These are phyloP conservation scores for Euphysa ruthae DNA, from an alignment of 30 jellyfish, hydroid and myxozoan species.

Conservation along the genomic window DNA sequence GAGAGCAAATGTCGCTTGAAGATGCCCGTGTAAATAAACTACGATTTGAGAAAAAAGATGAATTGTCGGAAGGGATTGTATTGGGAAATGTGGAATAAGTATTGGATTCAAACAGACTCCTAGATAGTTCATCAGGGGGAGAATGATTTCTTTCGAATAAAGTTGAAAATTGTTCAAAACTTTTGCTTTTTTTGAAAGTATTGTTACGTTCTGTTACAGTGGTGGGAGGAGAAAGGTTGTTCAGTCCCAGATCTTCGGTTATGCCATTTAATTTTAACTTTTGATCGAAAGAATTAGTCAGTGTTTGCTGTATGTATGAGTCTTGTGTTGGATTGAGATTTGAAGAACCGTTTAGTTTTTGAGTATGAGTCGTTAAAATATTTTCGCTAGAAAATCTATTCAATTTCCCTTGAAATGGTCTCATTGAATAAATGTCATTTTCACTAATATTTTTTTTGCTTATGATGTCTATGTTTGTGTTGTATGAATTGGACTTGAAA, in stretches of 20 bases:
- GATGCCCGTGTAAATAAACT: conserved; percentile 2
- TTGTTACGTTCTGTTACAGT: neutral
- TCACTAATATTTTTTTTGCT: neutral
- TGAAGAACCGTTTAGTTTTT: neutral
- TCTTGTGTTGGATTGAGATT: neutral
- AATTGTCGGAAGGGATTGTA: neutral
- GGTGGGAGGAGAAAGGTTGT: conserved; percentile 25
- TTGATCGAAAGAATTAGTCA: neutral
- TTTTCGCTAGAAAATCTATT: neutral
- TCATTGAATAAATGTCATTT: neutral
- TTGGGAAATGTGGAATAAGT: neutral
- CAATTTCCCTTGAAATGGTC: no score
- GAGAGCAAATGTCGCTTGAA: conserved; percentile 27
- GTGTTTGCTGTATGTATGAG: neutral
- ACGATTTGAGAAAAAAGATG: conserved; percentile 16
- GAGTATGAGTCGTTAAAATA: neutral
- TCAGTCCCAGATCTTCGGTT: conserved; percentile 2
- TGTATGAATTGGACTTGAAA: neutral
- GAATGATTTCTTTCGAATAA: neutral
- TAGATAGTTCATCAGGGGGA: neutral
- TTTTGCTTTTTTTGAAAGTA: neutral
- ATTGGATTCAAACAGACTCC: neutral
- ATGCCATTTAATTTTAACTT: neutral
- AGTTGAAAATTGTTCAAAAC: conserved; percentile 8
- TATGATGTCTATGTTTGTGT: neutral